Evolutionary conservation across 2,797 vertebrate genomes (phyloP).

Genomic region (Mormyrus proboscirostris): DNA sequence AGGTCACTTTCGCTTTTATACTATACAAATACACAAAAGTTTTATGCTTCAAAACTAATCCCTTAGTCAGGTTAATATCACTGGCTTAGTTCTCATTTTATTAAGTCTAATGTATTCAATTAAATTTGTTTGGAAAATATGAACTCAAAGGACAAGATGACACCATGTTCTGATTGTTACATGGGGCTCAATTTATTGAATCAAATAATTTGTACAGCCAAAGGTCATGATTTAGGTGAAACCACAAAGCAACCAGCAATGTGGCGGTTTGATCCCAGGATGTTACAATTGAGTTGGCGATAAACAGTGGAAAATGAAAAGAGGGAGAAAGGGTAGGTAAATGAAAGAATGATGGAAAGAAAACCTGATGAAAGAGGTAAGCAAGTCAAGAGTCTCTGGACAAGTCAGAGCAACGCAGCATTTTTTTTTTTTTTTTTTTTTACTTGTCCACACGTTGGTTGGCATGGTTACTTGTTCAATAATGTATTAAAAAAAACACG

Average conservation of each 20-base stretch:
- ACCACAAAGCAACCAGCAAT: slow-evolving; percentile 53
- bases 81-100: neutral
- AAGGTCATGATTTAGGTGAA: slow-evolving; percentile 42
- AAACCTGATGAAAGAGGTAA: slow-evolving; percentile 34
- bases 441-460: slow-evolving; percentile 21
- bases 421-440: slow-evolving; percentile 16
- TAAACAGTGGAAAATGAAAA: slow-evolving; percentile 24
- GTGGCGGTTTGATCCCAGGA: slow-evolving; percentile 68
- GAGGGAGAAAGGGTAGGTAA: neutral
- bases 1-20: neutral
- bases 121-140: slow-evolving; percentile 5
- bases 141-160: neutral
- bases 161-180: slow-evolving; percentile 47
- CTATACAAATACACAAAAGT: neutral
- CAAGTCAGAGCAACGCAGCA: slow-evolving; percentile 25
- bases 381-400: slow-evolving; percentile 46
- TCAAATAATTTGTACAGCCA: slow-evolving; percentile 61
- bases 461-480: slow-evolving; percentile 27
- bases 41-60: neutral
- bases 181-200: slow-evolving; percentile 63
- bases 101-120: neutral
- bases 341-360: slow-evolving; percentile 19
- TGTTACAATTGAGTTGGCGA: slow-evolving; percentile 57
- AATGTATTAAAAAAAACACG: slow-evolving; percentile 44
- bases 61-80: neutral